Evolutionary conservation across 2,113 vertebrate species (phyloP).

Genomic region (Nannospalax galili): DNA sequence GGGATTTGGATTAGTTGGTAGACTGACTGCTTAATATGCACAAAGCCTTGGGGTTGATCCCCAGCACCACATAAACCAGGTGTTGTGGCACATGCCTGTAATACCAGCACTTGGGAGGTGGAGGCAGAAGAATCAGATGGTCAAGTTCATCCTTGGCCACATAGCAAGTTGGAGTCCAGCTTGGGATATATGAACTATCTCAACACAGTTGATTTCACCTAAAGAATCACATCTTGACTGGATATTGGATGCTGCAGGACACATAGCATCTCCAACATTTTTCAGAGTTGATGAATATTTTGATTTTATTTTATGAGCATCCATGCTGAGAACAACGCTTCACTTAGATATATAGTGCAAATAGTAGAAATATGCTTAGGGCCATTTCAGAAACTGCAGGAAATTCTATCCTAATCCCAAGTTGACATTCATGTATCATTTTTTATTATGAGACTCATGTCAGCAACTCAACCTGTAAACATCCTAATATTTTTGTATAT

Average conservation of each 20-base stretch:
- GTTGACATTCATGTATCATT: not conserved
- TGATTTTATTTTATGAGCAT: not conserved
- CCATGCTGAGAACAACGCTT: not conserved
- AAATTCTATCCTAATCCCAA: not conserved
- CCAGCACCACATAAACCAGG: not conserved
- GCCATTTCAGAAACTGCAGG: not conserved
- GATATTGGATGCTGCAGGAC: not conserved
- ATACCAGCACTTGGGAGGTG: not conserved
- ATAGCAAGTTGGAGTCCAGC: not conserved
- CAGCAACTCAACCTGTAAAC: not conserved
- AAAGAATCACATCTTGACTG: too few relatives aligned
- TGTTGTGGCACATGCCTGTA: too few relatives aligned
- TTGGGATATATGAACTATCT: not conserved
- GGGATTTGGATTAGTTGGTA: not conserved
- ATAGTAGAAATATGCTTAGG: not conserved
- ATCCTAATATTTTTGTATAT: too few relatives aligned
- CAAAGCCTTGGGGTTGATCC: not conserved
- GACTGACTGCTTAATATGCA: not conserved
- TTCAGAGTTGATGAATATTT: not conserved
- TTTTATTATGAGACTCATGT: not conserved
- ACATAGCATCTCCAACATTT: not conserved
- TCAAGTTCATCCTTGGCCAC: not conserved
- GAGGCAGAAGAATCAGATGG: not conserved
- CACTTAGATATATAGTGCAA: not conserved
- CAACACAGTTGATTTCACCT: too few relatives aligned